Evolutionary conservation across 2,888 invertebrate genomes (phyloP), one percentile per base, ranked within the genome.

Genomic region (Ectemnius cavifrons): DNA sequence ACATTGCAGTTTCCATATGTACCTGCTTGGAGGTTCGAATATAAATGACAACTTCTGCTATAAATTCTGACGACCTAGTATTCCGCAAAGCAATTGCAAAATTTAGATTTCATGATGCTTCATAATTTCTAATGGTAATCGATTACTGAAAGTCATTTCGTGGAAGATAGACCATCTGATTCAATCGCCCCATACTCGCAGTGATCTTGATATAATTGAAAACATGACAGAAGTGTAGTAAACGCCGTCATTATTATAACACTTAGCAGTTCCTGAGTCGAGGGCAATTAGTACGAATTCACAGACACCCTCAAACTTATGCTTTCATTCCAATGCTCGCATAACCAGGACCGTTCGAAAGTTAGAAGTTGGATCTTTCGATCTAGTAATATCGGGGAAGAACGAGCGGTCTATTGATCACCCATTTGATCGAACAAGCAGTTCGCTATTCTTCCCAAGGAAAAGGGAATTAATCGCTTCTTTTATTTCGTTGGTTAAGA

Each of bases 81-180:
- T 37, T 37, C 8, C 37, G 37, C 37, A 37, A 11, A 8, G 37
- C 37, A 37, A 37, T 37, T 8, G 8, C 5, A 37, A 37, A 37
- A 37, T 37, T 11, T 37, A 37, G 0, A 37, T 37, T 37, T 37
- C 11, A 37, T 37, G 8, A 37, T 4, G 18, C 61, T 61, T 71
- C 60, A 75, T 70, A 76, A 63, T 70, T 76, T 67, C 20, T 45
- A 71, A 67, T 52, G 14, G 47, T 63, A 56, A 46, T 67, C 63
- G 75, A 76, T 75, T 69, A 37, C 60, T n/a, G 66, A 69, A 28
- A 49, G 61, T 60, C 37, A 61, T 28, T 23, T 23, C 23, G 23
- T 3, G 23, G 23, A 1, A 37, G 37, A 0, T 37, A 8, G 11
- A 37, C 37, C 37, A 6, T 1, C 11, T 37, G 37, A 8, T 11